Base-by-base conservation (phyloP, 2,888 invertebrate species). In the Anagyrus pseudococci region DNA sequence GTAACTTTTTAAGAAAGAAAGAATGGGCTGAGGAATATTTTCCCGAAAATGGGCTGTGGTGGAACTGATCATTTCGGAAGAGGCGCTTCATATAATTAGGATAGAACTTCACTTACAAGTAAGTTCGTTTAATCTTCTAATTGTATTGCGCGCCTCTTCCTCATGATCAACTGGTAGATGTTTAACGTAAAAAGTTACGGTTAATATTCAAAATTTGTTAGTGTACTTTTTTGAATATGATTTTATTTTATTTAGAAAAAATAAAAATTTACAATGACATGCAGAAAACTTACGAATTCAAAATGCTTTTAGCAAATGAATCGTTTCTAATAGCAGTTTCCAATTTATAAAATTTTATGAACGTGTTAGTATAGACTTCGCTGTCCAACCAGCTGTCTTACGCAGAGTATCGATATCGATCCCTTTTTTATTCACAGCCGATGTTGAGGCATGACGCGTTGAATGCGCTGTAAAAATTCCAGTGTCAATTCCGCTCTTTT, bases 371-470 rank as follows among this genome's bases (percentile, higher is more conserved):
- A 4, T 50, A 1, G 66, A 66, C 8, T 13, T 19, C 10, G 60
- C 52, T 8, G 66, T 54, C 66, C 66, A 66, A 17, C 63, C 60
- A 1, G 60, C 63, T 37, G 63, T 60, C n/a, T 48, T 47, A 46
- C 55, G 59, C 13, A 66, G 47, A 19, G 48, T 44, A 10, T 53
- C 44, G 6, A 66, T 23, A 48, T 56, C 58, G n/a, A 66, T 2
- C 17, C 60, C 63, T 19, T 62, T 67, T n/a, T 48, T 52, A 7
- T 64, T 56, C 0, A 61, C 67, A 15, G 48, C 49, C 22, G 64
- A 66, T 7, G 60, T 66, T 7, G 60, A 26, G 13, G 66, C 63
- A 29, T 66, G 66, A 41, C 59, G 50, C 29, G 63, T 60, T 17
- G 54, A 57, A 20, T 66, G 63, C 13, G 58, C 63, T 22, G 49